These are phyloP conservation scores for Chaunax sp. DNA, from an alignment of 2,797 vertebrate species.

Conservation along the genomic window DNA sequence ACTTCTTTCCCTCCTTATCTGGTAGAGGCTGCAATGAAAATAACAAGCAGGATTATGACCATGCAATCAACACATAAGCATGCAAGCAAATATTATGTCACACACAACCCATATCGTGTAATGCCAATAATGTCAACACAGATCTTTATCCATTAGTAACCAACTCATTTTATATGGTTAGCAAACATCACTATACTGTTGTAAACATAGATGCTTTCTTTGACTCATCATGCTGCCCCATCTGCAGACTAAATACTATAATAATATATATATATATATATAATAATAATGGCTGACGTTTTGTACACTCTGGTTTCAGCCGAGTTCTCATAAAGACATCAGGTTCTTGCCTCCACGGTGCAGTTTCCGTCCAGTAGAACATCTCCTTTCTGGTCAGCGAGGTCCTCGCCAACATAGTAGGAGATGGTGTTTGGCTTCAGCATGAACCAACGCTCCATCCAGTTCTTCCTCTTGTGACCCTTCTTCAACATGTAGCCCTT, in stretches of 20 bases:
- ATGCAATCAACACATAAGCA: neutral
- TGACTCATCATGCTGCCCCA: too few relatives aligned
- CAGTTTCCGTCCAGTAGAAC: conserved; percentile 91
- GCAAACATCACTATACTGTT: too few relatives aligned
- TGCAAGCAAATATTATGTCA: too few relatives aligned
- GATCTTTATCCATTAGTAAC: too few relatives aligned
- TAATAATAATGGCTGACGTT: too few relatives aligned
- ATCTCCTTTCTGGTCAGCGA: conserved; percentile 94
- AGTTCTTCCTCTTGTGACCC: conserved; percentile 97
- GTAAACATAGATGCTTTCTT: too few relatives aligned
- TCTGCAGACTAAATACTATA: too few relatives aligned
- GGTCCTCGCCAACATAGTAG: conserved; percentile 93
- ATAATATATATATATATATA: too few relatives aligned
- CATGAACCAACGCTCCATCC: conserved; percentile 98
- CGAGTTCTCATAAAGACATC: neutral
- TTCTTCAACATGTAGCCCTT: conserved; percentile 99
- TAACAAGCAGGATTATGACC: neutral
- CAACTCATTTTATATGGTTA: neutral
- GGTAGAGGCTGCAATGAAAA: conserved; percentile 86
- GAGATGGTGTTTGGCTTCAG: conserved; percentile 90
- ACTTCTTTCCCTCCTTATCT: conserved; percentile 97
- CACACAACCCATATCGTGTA: neutral
- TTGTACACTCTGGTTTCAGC: too few relatives aligned
- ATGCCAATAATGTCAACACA: neutral
- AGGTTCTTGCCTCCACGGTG: conserved; percentile 88